Base-by-base conservation (phyloP, 2,888 invertebrate species). In the Amblyjoppa fuscipennis region DNA sequence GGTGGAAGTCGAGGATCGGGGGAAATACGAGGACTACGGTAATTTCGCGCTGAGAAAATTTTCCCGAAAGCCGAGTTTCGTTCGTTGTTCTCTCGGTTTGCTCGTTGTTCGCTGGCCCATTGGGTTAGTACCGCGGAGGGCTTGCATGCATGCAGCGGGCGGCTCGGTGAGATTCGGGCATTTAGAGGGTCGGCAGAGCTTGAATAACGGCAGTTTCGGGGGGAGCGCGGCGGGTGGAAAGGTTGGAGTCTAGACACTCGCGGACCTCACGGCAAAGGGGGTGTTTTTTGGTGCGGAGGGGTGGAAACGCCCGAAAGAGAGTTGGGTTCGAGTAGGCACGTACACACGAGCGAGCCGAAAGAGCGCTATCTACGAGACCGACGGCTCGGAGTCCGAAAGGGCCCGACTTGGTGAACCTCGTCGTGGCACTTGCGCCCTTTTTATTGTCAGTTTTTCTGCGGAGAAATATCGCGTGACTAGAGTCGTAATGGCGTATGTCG, bases 201-300 rank as follows among this genome's bases (percentile, higher is more conserved):
- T 85, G 82, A 88, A 87, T 88, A 85, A 88, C 80, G 85, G 83
- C 66, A 87, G 85, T 88, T 85, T 85, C 75, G 74, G 38, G 38
- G 38, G 34, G 38, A 4, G 31, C 6, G 34, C 34, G 34, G 5
- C 5, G 34, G 38, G 7, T 9, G 38, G 38, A 38, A 38, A 38
- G 38, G 81, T 66, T 79, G 77, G 75, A 83, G 84, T 86, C 87
- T 87, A 83, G 86, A 86, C 86, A 73, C 73, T 64, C 51, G 53
- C 34, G 78, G 74, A 83, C 74, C 25, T 75, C 75, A 49, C 45
- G 68, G 59, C 64, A 56, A 81, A 81, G 45, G 73, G 64, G 71
- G 74, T 69, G 56, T 83, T 59, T 71, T 51, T 38, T 38, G 38
- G 38, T 38, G 59, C 53, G 77, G 78, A 78, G 59, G 41, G 66